A percentile compares a stretch with the other conserved stretches of the same genome.
Conservation (phyloP, 2,797 vertebrate genomes). For the Okamejei kenojei region DNA sequence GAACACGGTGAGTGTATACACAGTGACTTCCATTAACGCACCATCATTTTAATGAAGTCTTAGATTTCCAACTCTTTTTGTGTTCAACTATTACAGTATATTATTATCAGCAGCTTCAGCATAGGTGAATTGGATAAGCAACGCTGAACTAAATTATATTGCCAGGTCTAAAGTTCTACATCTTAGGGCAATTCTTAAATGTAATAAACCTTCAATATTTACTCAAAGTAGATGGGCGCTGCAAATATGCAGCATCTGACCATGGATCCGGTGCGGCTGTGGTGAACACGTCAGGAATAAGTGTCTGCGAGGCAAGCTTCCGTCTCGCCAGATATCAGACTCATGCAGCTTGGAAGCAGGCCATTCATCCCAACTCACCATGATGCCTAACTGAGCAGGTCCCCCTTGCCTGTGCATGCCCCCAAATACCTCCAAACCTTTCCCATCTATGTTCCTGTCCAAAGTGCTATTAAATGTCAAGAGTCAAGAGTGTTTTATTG, state of each 20-base stretch:
- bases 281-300: not conserved
- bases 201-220: not conserved
- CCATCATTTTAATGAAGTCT: conserved; percentile 8
- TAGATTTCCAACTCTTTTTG: not conserved
- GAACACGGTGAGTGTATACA: not conserved
- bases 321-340: not conserved
- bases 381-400: too few relatives aligned
- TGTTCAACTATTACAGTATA: not conserved
- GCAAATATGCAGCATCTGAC: not conserved
- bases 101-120: not conserved
- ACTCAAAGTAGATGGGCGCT: not conserved
- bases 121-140: not conserved
- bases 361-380: too few relatives aligned
- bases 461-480: too few relatives aligned
- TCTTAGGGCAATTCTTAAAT: not conserved
- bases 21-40: not conserved
- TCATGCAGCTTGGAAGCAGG: too few relatives aligned
- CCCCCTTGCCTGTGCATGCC: too few relatives aligned
- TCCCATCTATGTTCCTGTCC: too few relatives aligned
- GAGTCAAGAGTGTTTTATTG: too few relatives aligned
- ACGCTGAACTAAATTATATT: not conserved
- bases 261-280: not conserved
- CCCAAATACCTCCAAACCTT: too few relatives aligned
- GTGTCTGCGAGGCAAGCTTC: not conserved
- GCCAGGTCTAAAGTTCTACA: not conserved